Conservation (phyloP, 2,113 vertebrate species). For the Prunella fulvescens region DNA sequence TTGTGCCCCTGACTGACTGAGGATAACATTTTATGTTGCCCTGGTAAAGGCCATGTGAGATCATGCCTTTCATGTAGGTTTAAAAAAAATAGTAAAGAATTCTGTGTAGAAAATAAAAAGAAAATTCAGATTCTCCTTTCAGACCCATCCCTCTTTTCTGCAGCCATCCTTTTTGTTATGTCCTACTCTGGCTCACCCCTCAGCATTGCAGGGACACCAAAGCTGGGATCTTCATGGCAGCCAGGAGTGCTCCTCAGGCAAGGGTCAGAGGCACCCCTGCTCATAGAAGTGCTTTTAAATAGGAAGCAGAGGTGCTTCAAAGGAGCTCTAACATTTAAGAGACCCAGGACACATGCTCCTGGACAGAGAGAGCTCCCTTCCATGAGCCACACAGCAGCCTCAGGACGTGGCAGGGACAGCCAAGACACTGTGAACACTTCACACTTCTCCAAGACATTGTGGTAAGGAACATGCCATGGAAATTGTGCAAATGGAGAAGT, state of each 20-base stretch:
- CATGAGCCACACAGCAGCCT: neutral
- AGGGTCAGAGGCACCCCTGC: neutral
- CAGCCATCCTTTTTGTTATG: neutral
- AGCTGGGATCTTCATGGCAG: neutral
- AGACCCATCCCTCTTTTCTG: neutral
- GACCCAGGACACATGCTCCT: neutral
- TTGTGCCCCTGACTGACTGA: neutral
- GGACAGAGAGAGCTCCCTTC: neutral
- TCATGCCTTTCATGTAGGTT: neutral
- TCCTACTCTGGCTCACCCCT: neutral
- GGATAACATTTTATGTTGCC: neutral
- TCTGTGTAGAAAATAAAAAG: neutral
- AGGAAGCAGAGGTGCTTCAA: neutral
- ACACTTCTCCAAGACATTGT: neutral
- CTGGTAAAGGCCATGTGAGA: neutral
- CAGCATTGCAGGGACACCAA: neutral
- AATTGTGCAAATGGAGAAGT: neutral
- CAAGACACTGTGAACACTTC: neutral
- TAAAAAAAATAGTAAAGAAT: neutral
- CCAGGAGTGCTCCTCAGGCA: neutral
- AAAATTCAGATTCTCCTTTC: neutral
- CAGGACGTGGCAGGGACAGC: neutral
- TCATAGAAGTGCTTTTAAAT: neutral
- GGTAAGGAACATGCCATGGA: neutral
- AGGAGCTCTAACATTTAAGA: neutral